Conservation (phyloP, 2,797 vertebrate genomes). For the Etheostoma nigrum region DNA sequence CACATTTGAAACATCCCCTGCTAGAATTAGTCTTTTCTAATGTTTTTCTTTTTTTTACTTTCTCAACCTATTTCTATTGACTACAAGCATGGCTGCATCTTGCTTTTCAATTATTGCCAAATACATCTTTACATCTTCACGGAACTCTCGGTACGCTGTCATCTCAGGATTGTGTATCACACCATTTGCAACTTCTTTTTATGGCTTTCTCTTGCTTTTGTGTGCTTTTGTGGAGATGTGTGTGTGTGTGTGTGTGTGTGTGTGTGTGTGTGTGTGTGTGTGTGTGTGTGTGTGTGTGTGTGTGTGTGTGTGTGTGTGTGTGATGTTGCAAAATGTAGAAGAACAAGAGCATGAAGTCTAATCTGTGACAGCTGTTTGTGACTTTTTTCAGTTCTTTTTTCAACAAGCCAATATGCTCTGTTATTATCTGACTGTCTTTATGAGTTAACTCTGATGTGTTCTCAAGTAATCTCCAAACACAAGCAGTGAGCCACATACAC, state of each 20-base stretch:
- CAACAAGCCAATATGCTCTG: constrained; percentile 11
- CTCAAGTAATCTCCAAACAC: constrained; percentile 21
- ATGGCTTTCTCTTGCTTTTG: constrained; percentile 5
- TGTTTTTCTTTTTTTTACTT: constrained; percentile 18
- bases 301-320: too few relatives aligned
- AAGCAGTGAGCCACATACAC: background rate
- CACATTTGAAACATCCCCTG: constrained; percentile 6
- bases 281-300: too few relatives aligned
- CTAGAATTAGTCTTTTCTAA: background rate
- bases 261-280: too few relatives aligned
- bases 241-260: too few relatives aligned
- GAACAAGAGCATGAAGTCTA: constrained; percentile 22
- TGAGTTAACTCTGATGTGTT: constrained; percentile 20
- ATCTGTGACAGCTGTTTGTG: constrained; percentile 16
- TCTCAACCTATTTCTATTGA: constrained; percentile 9
- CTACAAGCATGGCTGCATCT: background rate
- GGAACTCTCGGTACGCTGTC: constrained; percentile 26
- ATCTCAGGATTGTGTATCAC: constrained; percentile 32
- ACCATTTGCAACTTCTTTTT: constrained; percentile 30
- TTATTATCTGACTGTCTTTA: constrained; percentile 11
- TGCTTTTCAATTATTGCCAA: constrained; percentile 28
- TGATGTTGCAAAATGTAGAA: background rate
- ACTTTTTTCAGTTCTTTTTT: constrained; percentile 5
- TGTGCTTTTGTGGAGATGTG: background rate
- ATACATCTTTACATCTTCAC: constrained; percentile 35